Percentiles rank a stretch among this genome's conserved stretches.
phyloP scores from a whole-genome alignment of 2,797 vertebrate genomes.

The Stomatorhinus walkeri region DNA sequence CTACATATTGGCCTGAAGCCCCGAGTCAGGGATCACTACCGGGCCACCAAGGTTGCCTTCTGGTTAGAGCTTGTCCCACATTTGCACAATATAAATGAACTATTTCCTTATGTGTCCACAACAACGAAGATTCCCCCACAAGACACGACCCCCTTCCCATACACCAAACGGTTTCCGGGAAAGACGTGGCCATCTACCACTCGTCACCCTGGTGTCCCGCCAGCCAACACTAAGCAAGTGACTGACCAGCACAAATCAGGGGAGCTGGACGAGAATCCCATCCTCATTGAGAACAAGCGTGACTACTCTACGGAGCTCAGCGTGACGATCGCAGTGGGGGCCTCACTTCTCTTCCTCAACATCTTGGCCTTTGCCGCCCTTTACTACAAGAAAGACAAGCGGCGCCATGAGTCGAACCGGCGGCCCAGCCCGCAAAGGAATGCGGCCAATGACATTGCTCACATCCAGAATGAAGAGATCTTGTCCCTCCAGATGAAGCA shows the following conservation, averaged over 20 bases:
- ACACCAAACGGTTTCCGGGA: conserved; percentile 78
- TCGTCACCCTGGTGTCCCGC: conserved; percentile 82
- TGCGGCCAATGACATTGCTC: conserved; percentile 75
- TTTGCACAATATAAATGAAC: conserved; percentile 90
- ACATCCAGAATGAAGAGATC: conserved; percentile 84
- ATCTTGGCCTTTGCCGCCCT: conserved; percentile 88
- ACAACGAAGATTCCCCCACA: conserved; percentile 90
- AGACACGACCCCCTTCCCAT: conserved; percentile 87
- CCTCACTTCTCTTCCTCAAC: conserved; percentile 85
- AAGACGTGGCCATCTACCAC: conserved; percentile 87
- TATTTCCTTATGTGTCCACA: conserved; percentile 90
- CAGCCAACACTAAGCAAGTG: conserved; percentile 78
- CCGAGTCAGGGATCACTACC: conserved; percentile 86
- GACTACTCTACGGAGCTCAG: conserved; percentile 91
- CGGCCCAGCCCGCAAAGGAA: conserved; percentile 78
- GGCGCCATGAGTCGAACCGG: conserved; percentile 81
- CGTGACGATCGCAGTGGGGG: conserved; percentile 87
- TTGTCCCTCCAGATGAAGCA: conserved; percentile 94
- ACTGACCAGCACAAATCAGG: conserved; percentile 74
- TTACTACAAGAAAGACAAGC: conserved; percentile 94
- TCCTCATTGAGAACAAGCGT: conserved; percentile 84
- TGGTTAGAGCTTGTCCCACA: conserved; percentile 92
- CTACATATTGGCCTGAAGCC: conserved; percentile 92
- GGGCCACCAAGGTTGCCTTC: conserved; percentile 92
- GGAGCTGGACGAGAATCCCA: conserved; percentile 68